Evolutionary conservation across 1,140 invertebrate genomes (phyloP).

Genomic region (Macrostomum lignano): DNA sequence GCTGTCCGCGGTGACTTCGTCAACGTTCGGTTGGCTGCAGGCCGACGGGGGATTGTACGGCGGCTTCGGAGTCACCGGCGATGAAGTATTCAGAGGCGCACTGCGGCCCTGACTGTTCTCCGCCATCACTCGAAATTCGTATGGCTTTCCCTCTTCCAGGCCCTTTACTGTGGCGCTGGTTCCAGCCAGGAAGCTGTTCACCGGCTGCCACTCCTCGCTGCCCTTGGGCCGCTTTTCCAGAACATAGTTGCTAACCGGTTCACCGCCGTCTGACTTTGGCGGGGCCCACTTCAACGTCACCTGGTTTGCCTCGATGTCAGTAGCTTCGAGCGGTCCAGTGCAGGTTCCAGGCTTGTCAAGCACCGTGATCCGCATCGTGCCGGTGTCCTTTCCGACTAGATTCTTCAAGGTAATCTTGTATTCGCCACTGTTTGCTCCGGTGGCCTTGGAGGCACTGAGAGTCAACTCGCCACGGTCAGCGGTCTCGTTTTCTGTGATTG

Average conservation of each 20-base stretch:
- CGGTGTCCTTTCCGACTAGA: constrained; percentile 67
- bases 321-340: constrained; percentile 44
- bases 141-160: not conserved
- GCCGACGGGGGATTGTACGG: constrained; percentile 68
- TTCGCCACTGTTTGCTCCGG: constrained; percentile 57
- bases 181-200: constrained; percentile 53
- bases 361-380: constrained; percentile 66
- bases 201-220: constrained; percentile 27
- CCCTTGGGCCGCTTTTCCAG: constrained; percentile 58
- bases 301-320: constrained; percentile 75
- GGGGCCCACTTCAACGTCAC: constrained; percentile 78
- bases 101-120: constrained; percentile 1
- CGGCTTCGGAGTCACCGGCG: constrained; percentile 70
- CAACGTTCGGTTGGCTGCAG: constrained; percentile 51
- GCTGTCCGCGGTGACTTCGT: constrained; percentile 63
- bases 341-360: constrained; percentile 59
- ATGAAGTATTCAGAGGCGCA: constrained; percentile 33
- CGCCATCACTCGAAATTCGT: not conserved
- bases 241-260: constrained; percentile 75
- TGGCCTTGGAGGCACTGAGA: constrained; percentile 47
- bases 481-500: constrained; percentile 4
- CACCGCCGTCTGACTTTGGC: constrained; percentile 54
- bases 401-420: constrained; percentile 75
- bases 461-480: not conserved
- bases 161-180: constrained; percentile 37